phyloP scores from a whole-genome alignment of 2,113 vertebrate species.

The Ailurus styani region DNA sequence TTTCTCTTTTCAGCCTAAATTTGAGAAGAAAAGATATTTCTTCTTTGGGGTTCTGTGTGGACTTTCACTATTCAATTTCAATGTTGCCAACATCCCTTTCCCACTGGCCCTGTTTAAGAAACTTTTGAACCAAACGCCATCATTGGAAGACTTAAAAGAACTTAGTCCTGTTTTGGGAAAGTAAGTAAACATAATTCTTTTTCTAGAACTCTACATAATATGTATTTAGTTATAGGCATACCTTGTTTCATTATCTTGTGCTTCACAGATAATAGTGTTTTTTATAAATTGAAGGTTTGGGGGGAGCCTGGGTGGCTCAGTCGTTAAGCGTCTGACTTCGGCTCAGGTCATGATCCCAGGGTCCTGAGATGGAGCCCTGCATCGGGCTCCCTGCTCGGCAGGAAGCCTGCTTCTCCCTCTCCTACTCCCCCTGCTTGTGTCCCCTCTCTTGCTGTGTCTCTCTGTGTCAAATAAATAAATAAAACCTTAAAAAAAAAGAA shows the following conservation, averaged over 20 bases:
- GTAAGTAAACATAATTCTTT: slow-evolving; percentile 75
- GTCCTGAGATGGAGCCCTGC: too few species aligned
- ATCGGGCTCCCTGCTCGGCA: too few species aligned
- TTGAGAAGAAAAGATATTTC: slow-evolving; percentile 79
- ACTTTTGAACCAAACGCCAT: slow-evolving; percentile 85
- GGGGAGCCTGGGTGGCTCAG: too few species aligned
- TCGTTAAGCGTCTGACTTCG: too few species aligned
- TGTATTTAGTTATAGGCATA: background rate
- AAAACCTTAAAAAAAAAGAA: too few species aligned
- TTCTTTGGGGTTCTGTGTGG: slow-evolving; percentile 58
- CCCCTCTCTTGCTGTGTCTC: too few species aligned
- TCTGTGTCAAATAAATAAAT: too few species aligned
- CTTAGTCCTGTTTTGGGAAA: slow-evolving; percentile 93
- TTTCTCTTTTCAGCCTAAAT: slow-evolving; percentile 60
- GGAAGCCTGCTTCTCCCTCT: too few species aligned
- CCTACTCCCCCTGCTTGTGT: too few species aligned
- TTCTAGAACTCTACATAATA: background rate
- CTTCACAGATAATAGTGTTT: background rate
- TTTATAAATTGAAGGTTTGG: background rate
- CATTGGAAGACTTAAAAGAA: slow-evolving; percentile 93
- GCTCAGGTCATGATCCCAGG: too few species aligned
- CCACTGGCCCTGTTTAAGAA: slow-evolving; percentile 95
- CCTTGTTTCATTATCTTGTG: background rate
- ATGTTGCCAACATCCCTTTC: slow-evolving; percentile 93
- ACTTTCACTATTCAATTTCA: slow-evolving; percentile 91